A percentile compares a stretch with the other conserved stretches of the same genome.
These are phyloP conservation scores for Centropus unirufus DNA, from an alignment of 2,113 vertebrate genomes.

Conservation along the genomic window DNA sequence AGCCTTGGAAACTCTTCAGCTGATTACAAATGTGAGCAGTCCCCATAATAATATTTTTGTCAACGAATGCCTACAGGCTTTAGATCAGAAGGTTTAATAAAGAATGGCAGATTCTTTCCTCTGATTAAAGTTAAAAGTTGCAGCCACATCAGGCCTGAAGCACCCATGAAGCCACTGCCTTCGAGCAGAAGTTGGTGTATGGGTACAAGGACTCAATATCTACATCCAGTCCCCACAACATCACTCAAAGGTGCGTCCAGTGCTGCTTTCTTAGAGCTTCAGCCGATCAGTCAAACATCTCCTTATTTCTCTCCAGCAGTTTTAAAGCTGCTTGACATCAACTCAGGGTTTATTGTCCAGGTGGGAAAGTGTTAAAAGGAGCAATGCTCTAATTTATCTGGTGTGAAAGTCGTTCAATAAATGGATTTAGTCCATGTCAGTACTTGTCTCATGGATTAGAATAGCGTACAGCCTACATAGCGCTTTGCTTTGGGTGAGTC, in stretches of 20 bases:
- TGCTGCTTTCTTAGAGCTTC: not conserved
- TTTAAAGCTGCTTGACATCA: not conserved
- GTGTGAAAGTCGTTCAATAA: not conserved
- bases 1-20: not conserved
- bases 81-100: not conserved
- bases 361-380: not conserved
- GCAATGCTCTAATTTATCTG: not conserved
- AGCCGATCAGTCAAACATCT: not conserved
- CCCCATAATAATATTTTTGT: not conserved
- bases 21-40: not conserved
- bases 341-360: not conserved
- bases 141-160: fast-evolving
- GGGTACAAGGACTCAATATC: fast-evolving
- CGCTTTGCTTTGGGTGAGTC: not conserved
- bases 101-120: not conserved
- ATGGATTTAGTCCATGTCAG: not conserved
- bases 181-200: not conserved
- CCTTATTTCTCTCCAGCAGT: not conserved
- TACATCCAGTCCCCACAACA: not conserved
- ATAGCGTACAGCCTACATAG: fast-evolving
- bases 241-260: not conserved
- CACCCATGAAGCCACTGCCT: not conserved
- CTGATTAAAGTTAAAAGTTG: not conserved
- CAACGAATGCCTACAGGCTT: not conserved
- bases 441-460: not conserved